Evolutionary conservation across 2,888 invertebrate species (phyloP), one percentile per base, ranked within the genome.

Genomic region (Nyleta sp.): DNA sequence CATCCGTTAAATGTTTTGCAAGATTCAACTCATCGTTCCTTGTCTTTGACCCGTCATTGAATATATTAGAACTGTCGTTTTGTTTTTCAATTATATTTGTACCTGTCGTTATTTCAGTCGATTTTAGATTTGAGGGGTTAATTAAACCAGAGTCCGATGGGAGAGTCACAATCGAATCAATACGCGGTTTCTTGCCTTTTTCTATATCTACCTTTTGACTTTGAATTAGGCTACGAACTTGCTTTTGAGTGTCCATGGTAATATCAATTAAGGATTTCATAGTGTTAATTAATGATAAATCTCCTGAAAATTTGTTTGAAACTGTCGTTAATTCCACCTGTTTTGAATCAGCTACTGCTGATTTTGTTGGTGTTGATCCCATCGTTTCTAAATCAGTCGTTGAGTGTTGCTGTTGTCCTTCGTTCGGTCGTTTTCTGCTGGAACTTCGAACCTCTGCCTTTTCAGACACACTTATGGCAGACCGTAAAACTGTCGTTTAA

Each of bases 181-280:
- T 22, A 11, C 46, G 22, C 2, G 46, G 46, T 46, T 46, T 46
- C 2, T 20, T 46, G n/a, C 15, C 15, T 40, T 10, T n/a, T n/a
- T 11, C 0, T 22, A 7, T 15, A 46, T 46, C 46, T 22, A 22
- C 22, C n/a, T 42, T 42, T 42, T 50, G 50, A 31, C 15, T 28
- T 24, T 15, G 1, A 20, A 50, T 50, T 15, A 50, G 20, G 22
- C 5, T n/a, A 1, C 46, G 50, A 13, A 50, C 15, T 50, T 50
- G 50, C 17, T 31, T 31, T n/a, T 50, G 50, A 6, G 50, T 50
- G 6, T 50, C 28, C 50, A 50, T 28, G 4, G 50, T 50, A 3
- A 50, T 15, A 13, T 15, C 28, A 6, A 50, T 15, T 10, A 50
- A 11, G 8, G 28, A 28, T n/a, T n/a, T 28, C n/a, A 50, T 2